Base-by-base conservation (phyloP, 2,797 vertebrate genomes). In the Scolopax bukidnonensis region DNA sequence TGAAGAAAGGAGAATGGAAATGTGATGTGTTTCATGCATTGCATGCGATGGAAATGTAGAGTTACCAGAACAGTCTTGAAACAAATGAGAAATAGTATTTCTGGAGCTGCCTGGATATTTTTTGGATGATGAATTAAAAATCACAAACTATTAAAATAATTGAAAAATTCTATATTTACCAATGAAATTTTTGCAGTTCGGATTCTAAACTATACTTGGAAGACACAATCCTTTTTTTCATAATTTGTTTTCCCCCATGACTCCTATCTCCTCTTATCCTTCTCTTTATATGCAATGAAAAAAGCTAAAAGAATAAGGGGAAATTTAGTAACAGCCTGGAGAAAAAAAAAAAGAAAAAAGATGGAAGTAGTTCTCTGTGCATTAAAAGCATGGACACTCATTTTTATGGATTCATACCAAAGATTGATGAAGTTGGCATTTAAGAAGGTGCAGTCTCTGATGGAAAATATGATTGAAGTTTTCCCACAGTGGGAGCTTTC, bases 381-480 rank as follows among this genome's bases (percentile, higher is more conserved):
- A 81, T 84, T 81, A 88, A 83, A 95, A 86, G 0, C 7, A 36
- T 10, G 67, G 50, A 61, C 38, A 61, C 45, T 81, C 13, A 7
- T 89, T 85, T 94, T 96, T 89, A 92, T 94, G 70, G 63, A 95
- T 95, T 93, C 50, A 33, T 88, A 84, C 38, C 16, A 54, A 93
- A 93, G 96, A 95, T 84, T 82, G 93, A 95, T 96, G 91, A 77
- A 95, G 90, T 10, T 93, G 93, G 80, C 88, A 95, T 97, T 97
- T 95, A 95, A 87, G 93, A 84, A 63, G 14, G 54, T 91, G 11
- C 50, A 82, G 50, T 17, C 61, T 86, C 57, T 79, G 65, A 51
- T 12, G 79, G 80, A 94, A 95, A 73, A 78, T 79, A n/a, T 95
- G 91, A 96, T 91, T 96, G 92, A 96, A 90, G 69, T 73, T 92